Percentiles rank a stretch among this genome's conserved stretches.
Conservation (phyloP, 2,888 invertebrate genomes). For the Mimachlamys varia region DNA sequence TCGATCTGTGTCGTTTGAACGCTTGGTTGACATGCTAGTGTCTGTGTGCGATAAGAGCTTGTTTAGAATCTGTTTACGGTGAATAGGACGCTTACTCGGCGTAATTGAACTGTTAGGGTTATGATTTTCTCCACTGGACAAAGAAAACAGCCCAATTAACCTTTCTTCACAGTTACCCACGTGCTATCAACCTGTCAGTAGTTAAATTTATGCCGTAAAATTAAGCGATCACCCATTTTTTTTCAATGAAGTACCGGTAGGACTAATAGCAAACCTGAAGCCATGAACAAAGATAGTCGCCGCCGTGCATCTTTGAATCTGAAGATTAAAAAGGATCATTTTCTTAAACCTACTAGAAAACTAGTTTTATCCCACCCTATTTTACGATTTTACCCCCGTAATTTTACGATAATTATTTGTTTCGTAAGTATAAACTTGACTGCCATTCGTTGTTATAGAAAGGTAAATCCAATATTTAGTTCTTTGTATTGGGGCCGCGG, state of each 20-base stretch:
- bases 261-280: neutral
- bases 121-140: conserved; percentile 30
- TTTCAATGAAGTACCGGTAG: neutral
- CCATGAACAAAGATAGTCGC: neutral
- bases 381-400: no score
- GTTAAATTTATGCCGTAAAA: conserved; percentile 4
- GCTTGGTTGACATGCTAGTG: conserved; percentile 5
- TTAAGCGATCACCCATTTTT: neutral
- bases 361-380: no score
- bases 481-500: no score
- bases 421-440: no score
- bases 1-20: neutral
- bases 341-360: no score
- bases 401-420: no score
- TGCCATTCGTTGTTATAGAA: no score
- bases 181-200: neutral
- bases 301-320: neutral
- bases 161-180: conserved; percentile 7
- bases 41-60: conserved; percentile 9
- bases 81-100: neutral
- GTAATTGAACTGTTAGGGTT: conserved; percentile 7
- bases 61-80: conserved; percentile 36
- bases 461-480: no score
- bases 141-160: conserved; percentile 24
- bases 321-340: neutral